A percentile compares a stretch with the other conserved stretches of the same genome.
Evolutionary conservation across 2,113 vertebrate genomes (phyloP).

Genomic region (Mormyrus lacerda): DNA sequence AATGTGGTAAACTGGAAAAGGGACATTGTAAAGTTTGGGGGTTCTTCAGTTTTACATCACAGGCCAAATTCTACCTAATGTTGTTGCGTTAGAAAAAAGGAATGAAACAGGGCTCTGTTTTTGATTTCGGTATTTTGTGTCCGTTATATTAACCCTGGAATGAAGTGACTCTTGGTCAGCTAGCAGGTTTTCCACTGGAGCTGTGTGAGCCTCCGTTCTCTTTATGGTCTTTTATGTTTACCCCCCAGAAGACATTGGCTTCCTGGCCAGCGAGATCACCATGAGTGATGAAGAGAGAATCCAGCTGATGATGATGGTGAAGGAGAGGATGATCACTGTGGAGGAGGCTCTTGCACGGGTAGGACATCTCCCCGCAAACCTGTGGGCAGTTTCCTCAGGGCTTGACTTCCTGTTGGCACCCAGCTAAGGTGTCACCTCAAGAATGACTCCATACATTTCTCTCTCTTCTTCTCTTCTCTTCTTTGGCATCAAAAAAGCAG

Average conservation of each 20-base stretch:
- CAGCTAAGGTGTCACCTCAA: not conserved
- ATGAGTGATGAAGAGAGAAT: constrained; percentile 98
- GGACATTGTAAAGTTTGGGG: not conserved
- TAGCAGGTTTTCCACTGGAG: not conserved
- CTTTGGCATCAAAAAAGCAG: not conserved
- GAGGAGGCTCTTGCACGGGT: constrained; percentile 94
- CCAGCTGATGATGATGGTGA: constrained; percentile 99
- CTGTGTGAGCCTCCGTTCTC: not conserved
- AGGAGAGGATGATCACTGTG: constrained; percentile 97
- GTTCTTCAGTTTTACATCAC: not conserved
- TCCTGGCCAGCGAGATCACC: constrained; percentile 91
- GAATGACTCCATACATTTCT: not conserved
- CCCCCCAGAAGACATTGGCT: constrained; percentile 76
- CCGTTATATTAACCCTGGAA: not conserved
- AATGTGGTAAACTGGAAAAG: not conserved
- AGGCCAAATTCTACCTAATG: not conserved
- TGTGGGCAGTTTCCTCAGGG: not conserved
- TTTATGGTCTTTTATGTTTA: constrained; percentile 12
- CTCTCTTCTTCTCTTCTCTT: not conserved
- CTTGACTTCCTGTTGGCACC: not conserved
- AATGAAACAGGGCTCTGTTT: not conserved
- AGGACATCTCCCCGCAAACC: constrained; percentile 30
- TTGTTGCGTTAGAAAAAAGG: not conserved
- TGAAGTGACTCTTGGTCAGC: not conserved
- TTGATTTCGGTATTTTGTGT: not conserved